Conservation (phyloP, 2,113 vertebrate species). For the Nyctereutes procyonoides region DNA sequence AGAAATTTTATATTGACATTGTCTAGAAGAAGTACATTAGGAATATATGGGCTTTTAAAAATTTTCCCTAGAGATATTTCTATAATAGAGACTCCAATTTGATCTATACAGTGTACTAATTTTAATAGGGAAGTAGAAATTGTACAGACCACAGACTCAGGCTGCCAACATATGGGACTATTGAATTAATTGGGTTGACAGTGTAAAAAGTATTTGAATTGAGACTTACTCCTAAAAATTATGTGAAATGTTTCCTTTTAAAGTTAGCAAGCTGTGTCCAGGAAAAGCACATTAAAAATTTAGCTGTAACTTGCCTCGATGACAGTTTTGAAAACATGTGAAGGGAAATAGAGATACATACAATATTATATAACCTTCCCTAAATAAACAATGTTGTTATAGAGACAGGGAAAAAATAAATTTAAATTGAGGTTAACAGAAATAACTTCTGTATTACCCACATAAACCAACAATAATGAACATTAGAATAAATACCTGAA, state of each 20-base stretch:
- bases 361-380: neutral
- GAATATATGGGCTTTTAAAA: neutral
- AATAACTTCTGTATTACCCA: slow-evolving; percentile 72
- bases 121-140: slow-evolving; percentile 34
- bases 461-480: slow-evolving; percentile 74
- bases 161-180: neutral
- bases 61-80: neutral
- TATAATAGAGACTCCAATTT: neutral
- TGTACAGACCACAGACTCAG: neutral
- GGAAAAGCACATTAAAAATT: slow-evolving; percentile 24
- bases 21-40: neutral
- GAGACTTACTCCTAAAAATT: slow-evolving; percentile 47
- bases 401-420: neutral
- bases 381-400: slow-evolving; percentile 34
- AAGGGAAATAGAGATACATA: neutral
- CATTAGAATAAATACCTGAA: slow-evolving; percentile 66
- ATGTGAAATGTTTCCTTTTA: slow-evolving; percentile 50
- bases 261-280: slow-evolving; percentile 41
- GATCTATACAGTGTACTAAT: neutral
- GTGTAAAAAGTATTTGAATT: slow-evolving; percentile 43
- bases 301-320: slow-evolving; percentile 45
- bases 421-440: slow-evolving; percentile 54
- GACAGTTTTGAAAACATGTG: slow-evolving; percentile 35
- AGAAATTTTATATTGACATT: slow-evolving; percentile 41
- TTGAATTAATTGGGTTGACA: slow-evolving; percentile 44